A percentile compares a stretch with the other conserved stretches of the same genome.
These are phyloP conservation scores for Neotragus pygmaeus DNA, from an alignment of 2,113 vertebrate species.

Conservation along the genomic window DNA sequence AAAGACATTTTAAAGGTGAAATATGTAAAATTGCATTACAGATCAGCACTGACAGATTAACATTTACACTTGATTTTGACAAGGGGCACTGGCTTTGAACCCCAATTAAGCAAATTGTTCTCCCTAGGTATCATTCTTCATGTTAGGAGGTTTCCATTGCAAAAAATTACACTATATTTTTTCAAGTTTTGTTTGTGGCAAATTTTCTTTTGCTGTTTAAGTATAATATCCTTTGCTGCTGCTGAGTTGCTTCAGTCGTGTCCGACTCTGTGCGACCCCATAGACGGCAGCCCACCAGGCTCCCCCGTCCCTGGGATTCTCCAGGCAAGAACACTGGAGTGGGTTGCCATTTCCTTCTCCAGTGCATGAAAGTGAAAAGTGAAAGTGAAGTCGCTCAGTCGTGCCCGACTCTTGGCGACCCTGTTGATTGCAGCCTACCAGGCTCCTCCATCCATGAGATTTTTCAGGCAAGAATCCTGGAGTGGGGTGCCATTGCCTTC, in stretches of 20 bases:
- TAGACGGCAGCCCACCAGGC: too few species aligned
- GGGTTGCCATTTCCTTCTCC: too few species aligned
- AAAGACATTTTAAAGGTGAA: not conserved
- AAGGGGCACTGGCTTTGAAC: not conserved
- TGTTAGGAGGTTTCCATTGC: not conserved
- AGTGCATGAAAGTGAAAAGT: too few species aligned
- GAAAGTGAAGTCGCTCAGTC: too few species aligned
- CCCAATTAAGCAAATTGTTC: not conserved
- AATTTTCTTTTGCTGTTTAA: not conserved
- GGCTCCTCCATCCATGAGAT: not conserved
- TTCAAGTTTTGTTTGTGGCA: not conserved
- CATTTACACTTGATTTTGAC: not conserved
- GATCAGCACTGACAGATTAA: not conserved
- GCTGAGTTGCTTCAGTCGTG: too few species aligned
- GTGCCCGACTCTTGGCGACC: too few species aligned
- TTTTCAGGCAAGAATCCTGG: not conserved
- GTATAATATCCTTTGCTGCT: not conserved
- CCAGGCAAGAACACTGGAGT: too few species aligned
- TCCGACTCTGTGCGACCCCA: too few species aligned
- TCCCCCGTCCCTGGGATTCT: too few species aligned
- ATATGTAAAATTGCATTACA: not conserved
- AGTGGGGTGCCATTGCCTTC: not conserved
- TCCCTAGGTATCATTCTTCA: not conserved
- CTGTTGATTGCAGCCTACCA: too few species aligned
- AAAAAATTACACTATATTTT: not conserved